Conservation (phyloP, 1,140 invertebrate genomes). For the Diorhabda elongata region DNA sequence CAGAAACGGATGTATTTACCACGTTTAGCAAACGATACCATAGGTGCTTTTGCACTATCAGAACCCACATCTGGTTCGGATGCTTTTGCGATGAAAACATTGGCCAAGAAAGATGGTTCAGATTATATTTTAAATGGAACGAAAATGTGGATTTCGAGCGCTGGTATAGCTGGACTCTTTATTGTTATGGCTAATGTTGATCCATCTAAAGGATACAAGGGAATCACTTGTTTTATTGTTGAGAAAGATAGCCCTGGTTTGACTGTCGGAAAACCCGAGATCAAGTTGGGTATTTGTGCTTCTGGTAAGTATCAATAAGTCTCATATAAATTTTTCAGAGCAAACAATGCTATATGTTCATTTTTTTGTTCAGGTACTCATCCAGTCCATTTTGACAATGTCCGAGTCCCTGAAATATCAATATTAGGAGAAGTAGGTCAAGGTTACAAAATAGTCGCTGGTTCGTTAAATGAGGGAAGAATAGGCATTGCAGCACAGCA, state of each 20-base stretch:
- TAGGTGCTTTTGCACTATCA: constrained; percentile 88
- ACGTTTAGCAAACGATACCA: constrained; percentile 69
- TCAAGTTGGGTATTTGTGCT: constrained; percentile 87
- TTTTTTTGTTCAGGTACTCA: constrained; percentile 62
- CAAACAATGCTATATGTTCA: background rate
- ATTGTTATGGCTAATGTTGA: constrained; percentile 88
- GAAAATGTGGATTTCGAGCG: constrained; percentile 96
- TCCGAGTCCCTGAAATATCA: constrained; percentile 71
- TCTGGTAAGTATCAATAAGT: constrained; percentile 47
- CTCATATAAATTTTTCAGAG: too few species aligned
- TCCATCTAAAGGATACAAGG: constrained; percentile 71
- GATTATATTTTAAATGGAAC: constrained; percentile 76
- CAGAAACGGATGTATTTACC: constrained; percentile 88
- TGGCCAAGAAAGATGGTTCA: constrained; percentile 77
- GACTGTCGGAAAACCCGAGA: constrained; percentile 82
- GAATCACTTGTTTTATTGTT: constrained; percentile 93
- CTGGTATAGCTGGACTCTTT: constrained; percentile 84
- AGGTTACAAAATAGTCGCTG: constrained; percentile 94
- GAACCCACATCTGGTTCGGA: constrained; percentile 86
- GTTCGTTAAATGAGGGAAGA: constrained; percentile 90
- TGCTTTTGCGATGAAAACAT: constrained; percentile 84
- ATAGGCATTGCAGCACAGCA: constrained; percentile 96
- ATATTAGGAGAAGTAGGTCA: constrained; percentile 83
- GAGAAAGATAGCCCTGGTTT: constrained; percentile 87
- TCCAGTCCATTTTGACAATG: constrained; percentile 91